These are phyloP conservation scores for Episyrphus balteatus DNA, from an alignment of 1,140 invertebrate species.

Conservation along the genomic window DNA sequence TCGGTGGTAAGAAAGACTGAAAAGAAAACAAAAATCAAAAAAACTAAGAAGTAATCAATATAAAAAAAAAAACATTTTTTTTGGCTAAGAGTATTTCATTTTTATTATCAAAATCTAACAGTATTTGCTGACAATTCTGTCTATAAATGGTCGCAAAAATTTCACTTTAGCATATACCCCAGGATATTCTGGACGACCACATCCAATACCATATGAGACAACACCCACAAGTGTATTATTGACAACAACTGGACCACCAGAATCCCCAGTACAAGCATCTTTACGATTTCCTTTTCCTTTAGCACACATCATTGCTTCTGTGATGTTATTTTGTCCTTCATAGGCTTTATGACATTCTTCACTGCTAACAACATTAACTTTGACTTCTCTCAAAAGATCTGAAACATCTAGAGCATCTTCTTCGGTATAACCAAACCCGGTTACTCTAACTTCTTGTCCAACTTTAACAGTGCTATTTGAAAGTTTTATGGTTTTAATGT, in stretches of 20 bases:
- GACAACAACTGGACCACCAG: not conserved
- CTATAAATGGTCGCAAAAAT: conserved; percentile 1
- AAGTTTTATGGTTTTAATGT: too few relatives aligned
- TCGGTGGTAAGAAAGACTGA: conserved; percentile 35
- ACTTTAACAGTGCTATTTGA: too few relatives aligned
- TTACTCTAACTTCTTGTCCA: too few relatives aligned
- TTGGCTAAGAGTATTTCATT: too few relatives aligned
- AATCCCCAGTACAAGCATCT: not conserved
- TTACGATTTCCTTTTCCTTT: not conserved
- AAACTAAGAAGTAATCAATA: not conserved
- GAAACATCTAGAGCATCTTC: not conserved
- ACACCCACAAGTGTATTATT: not conserved
- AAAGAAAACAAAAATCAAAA: conserved; percentile 1
- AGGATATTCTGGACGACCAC: not conserved
- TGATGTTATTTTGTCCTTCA: conserved; percentile 7
- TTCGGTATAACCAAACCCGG: too few relatives aligned
- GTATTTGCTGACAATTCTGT: conserved; percentile 1
- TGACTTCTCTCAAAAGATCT: not conserved
- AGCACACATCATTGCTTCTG: not conserved
- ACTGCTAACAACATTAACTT: not conserved
- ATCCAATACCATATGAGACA: not conserved
- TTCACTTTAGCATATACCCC: not conserved
- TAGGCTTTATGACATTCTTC: not conserved
- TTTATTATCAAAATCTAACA: too few relatives aligned
- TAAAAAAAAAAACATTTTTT: not conserved